A percentile compares a stretch with the other conserved stretches of the same genome.
Evolutionary conservation across 2,797 vertebrate species (phyloP).

Genomic region (Eulemur coronatus): DNA sequence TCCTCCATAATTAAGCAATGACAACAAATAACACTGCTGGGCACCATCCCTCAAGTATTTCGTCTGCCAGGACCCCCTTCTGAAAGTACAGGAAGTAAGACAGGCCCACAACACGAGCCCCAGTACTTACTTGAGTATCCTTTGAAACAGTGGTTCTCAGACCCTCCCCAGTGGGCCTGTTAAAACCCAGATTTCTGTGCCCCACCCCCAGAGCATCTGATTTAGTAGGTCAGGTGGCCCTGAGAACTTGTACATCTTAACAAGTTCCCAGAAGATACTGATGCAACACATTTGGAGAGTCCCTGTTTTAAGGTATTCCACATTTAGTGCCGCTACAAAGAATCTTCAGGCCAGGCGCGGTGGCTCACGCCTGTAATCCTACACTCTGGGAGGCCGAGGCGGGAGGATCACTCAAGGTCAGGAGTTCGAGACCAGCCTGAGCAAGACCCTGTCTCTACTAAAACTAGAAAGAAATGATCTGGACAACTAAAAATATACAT

Average conservation of each 20-base stretch:
- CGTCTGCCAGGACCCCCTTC: background rate
- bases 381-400: too few relatives aligned
- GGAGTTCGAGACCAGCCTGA: too few relatives aligned
- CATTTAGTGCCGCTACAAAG: background rate
- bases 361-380: too few relatives aligned
- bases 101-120: background rate
- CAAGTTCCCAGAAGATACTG: background rate
- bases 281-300: background rate
- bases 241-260: background rate
- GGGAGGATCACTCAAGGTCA: too few relatives aligned
- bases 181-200: background rate
- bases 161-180: background rate
- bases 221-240: background rate
- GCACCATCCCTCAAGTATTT: background rate
- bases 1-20: background rate
- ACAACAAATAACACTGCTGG: background rate
- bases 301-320: background rate
- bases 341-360: background rate
- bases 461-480: too few relatives aligned
- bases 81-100: background rate
- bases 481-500: too few relatives aligned
- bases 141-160: background rate
- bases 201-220: background rate
- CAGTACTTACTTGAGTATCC: background rate
- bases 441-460: too few relatives aligned